Base-by-base conservation (phyloP, 2,888 invertebrate species). In the Napeogenes sylphis region DNA sequence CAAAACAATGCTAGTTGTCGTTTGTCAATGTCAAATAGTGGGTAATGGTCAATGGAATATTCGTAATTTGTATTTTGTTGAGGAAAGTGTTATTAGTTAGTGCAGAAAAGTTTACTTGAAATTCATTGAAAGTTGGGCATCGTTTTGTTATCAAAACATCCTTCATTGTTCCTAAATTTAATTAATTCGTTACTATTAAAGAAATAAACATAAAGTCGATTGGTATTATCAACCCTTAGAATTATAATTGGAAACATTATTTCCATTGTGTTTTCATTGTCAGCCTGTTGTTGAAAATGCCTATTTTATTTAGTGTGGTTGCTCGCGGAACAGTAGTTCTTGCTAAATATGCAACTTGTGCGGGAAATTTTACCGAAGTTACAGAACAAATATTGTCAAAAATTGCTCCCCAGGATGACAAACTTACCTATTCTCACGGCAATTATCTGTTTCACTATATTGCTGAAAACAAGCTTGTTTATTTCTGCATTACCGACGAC, bases 401-500 rank as follows among this genome's bases (percentile, higher is more conserved):
- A 87, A 98, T 98, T 78, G 93, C 95, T 30, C 93, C 95, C n/a
- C 94, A 96, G 66, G 95, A 98, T 91, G 95, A 97, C 71, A 98
- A 97, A 82, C 91, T 98, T 69, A 98, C 98, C 0, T 98, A 98
- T 80, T 95, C 97, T 2, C 98, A 98, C 90, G 97, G 96, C 78
- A 96, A 94, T 79, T 98, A 97, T 82, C 87, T 98, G 57, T 98
- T 98, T 80, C 98, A 98, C 80, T 98, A 98, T 77, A 93, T 97
- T 69, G 94, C 94, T 72, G 97, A 98, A 83, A 94, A 96, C 79
- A 92, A 94, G 75, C 93, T 98, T 67, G 94, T 97, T 74, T 98
- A 97, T 83, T 94, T 98, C 92, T 98, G 98, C 81, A 98, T 98
- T 67, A 97, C 98, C 56, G 98, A 98, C 89, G 96, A 96, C 91